Conservation (phyloP, 2,888 invertebrate species). For the Ferdinandea cuprea region DNA sequence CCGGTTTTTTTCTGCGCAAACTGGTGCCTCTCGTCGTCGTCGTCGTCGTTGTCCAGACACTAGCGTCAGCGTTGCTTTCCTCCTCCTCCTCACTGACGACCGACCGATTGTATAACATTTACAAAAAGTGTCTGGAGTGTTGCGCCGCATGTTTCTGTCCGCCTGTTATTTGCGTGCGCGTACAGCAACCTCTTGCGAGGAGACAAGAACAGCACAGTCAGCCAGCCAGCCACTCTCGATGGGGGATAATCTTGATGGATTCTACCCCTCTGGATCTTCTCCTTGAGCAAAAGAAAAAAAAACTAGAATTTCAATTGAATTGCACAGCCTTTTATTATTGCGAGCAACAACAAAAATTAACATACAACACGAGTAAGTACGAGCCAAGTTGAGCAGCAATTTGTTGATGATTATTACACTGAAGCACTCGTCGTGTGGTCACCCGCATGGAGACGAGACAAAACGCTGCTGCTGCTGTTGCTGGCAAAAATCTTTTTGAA, state of each 20-base stretch:
- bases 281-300: no score
- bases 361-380: constrained; percentile 45
- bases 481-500: constrained; percentile 37
- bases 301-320: constrained; percentile 46
- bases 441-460: constrained; percentile 44
- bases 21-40: constrained; percentile 20
- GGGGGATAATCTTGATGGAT: constrained; percentile 49
- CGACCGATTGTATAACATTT: constrained; percentile 62
- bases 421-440: constrained; percentile 32
- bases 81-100: constrained; percentile 33
- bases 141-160: constrained; percentile 25
- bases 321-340: constrained; percentile 6
- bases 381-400: constrained; percentile 51
- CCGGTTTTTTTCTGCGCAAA: constrained; percentile 50
- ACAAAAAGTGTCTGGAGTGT: constrained; percentile 48
- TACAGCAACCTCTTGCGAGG: constrained; percentile 14
- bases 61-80: constrained; percentile 18
- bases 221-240: constrained; percentile 8
- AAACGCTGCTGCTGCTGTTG: neutral
- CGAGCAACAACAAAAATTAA: constrained; percentile 19
- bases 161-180: constrained; percentile 45
- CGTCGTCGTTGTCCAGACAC: no score
- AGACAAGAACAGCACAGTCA: no score
- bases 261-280: constrained; percentile 17
- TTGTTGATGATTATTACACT: constrained; percentile 37